Evolutionary conservation across 2,797 vertebrate species (phyloP), one percentile per base, ranked within the genome.

Genomic region (Acestrorhynchus altus): DNA sequence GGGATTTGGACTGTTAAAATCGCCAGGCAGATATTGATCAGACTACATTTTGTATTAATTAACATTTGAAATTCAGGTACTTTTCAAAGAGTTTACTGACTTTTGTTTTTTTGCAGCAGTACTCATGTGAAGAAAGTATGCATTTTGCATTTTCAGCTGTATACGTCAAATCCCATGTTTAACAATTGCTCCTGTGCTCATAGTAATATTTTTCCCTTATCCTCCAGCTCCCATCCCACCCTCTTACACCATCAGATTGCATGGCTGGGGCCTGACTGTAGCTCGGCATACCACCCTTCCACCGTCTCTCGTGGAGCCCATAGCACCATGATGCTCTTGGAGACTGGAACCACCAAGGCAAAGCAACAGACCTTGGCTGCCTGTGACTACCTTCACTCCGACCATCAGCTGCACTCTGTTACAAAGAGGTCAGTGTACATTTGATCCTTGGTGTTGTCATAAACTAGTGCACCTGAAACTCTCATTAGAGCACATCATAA

Each of bases 331-430:
- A 95, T 92, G 89, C n/a, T n/a, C n/a, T n/a, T 98, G 96, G 96
- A 96, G 96, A 0, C 89, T 98, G 87, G 97, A 99, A 84, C 97
- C 95, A 11, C 97, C 95, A n/a, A n/a, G n/a, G n/a, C 0, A 97
- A 95, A 83, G 96, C 95, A n/a, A 1, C 95, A 96, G 57, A 97
- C 60, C 91, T 97, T 87, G 99, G 96, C 90, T 99, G 97, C 87
- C 92, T 99, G 47, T 93, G 97, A 8, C 97, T 97, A 0, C 96
- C 97, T 0, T 97, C 98, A 0, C 93, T 99, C 0, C 91, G 96
- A 67, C 98, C 97, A 3, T 97, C 96, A 0, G 96, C 96, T 54
- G 95, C 97, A 9, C 96, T 98, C 44, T 95, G 95, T 92, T 96
- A 95, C 59, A 99, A 98, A 89, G 97, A 99, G 97, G 98, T 99